Conservation (phyloP, 2,113 vertebrate species). For the Alligator mississippiensis region DNA sequence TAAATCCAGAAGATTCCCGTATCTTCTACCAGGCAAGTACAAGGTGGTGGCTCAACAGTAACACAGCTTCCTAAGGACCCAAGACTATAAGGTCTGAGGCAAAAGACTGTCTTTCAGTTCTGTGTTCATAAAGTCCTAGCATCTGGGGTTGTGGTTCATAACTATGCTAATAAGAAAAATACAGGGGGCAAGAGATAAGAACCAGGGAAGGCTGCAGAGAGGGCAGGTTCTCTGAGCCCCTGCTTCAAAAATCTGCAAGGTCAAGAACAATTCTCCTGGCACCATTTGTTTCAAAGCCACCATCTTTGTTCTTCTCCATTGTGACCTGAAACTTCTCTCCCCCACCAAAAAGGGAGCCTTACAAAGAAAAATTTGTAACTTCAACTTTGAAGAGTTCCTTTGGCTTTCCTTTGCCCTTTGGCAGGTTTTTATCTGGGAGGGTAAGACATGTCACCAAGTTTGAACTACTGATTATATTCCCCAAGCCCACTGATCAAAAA, state of each 20-base stretch:
- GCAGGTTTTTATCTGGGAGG: background rate
- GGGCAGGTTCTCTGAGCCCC: background rate
- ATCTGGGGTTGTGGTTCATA: background rate
- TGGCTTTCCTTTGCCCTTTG: background rate
- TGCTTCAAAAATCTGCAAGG: background rate
- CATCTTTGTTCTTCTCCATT: accelerated
- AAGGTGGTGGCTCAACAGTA: accelerated
- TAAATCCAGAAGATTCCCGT: accelerated
- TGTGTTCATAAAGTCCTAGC: background rate
- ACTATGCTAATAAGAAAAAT: background rate
- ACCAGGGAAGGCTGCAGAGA: background rate
- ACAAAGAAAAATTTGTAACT: background rate
- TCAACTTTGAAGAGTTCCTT: background rate
- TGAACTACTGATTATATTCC: background rate
- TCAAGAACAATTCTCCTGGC: background rate
- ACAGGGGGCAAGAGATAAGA: background rate
- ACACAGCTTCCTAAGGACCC: background rate
- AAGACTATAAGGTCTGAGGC: background rate
- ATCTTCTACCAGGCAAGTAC: accelerated
- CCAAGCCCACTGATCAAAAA: constrained; percentile 14
- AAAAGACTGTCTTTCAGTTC: background rate
- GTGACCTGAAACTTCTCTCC: background rate
- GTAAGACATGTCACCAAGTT: background rate
- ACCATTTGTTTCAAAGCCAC: background rate
- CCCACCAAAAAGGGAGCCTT: accelerated